phyloP scores from a whole-genome alignment of 2,797 vertebrate genomes.

The Graptemys geographica region DNA sequence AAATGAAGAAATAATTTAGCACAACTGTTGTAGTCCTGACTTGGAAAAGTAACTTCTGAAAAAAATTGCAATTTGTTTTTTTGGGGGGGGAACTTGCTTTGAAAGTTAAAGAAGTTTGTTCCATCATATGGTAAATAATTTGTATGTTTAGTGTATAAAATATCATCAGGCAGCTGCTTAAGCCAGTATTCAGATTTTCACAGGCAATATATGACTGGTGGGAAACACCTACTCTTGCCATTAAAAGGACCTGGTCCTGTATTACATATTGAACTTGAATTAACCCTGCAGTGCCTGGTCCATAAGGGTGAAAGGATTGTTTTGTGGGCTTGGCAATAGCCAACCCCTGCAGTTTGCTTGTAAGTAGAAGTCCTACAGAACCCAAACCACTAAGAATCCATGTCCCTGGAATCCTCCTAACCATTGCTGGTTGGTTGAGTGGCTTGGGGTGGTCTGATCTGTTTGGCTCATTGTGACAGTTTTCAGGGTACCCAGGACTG shows the following conservation, averaged over 20 bases:
- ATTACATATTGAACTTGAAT: not conserved
- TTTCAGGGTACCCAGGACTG: not conserved
- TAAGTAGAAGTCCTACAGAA: not conserved
- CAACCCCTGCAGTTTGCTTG: not conserved
- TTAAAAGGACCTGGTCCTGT: not conserved
- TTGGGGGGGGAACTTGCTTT: not conserved
- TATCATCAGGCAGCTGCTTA: not conserved
- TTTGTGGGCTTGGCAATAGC: not conserved
- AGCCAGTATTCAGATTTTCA: not conserved
- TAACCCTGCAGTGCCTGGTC: not conserved
- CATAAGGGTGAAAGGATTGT: fast-evolving
- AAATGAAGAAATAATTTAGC: slow-evolving; percentile 29
- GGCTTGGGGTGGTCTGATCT: not conserved
- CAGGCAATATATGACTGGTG: not conserved
- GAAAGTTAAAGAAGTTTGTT: not conserved
- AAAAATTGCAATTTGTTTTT: not conserved
- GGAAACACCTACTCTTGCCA: not conserved
- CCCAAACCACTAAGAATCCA: not conserved
- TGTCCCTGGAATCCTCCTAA: too few relatives aligned
- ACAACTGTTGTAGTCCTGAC: slow-evolving; percentile 6
- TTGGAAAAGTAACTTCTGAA: not conserved
- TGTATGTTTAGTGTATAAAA: not conserved
- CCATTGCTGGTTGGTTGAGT: not conserved
- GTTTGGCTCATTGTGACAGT: not conserved
- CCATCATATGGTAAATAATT: not conserved